These are phyloP conservation scores for Copsychus sechellarum DNA, from an alignment of 2,113 vertebrate genomes.

Conservation along the genomic window DNA sequence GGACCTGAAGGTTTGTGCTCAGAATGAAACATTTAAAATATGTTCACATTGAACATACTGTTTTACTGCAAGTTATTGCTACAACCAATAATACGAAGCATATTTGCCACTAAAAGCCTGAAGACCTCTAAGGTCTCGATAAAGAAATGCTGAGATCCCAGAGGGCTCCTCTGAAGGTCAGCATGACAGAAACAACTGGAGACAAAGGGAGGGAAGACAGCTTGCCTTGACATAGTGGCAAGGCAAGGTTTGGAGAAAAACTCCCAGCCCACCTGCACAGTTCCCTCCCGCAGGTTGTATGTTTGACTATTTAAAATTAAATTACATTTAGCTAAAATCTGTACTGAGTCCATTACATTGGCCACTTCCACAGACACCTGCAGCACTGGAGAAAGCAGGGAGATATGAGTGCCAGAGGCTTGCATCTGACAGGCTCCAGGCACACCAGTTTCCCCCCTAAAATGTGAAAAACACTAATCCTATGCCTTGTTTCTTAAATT, in stretches of 20 bases:
- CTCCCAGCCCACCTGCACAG: background rate
- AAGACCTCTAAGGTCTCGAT: background rate
- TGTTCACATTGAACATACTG: background rate
- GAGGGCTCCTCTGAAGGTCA: constrained; percentile 47
- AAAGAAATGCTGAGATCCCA: constrained; percentile 18
- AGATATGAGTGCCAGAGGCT: background rate
- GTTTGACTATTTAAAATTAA: background rate
- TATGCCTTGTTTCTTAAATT: background rate
- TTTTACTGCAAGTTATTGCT: background rate
- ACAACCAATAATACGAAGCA: background rate
- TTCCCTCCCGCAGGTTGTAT: background rate
- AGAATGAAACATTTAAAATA: background rate
- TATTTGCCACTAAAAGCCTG: background rate
- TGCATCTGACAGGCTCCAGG: fast-evolving
- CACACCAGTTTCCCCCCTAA: background rate
- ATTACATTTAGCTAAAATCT: background rate
- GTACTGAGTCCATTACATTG: fast-evolving
- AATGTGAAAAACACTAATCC: background rate
- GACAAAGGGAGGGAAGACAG: background rate
- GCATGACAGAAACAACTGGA: background rate
- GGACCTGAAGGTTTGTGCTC: background rate
- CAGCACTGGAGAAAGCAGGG: background rate
- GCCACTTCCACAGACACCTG: background rate
- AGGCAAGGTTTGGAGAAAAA: background rate
- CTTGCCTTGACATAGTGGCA: background rate